Percentiles rank a stretch among this genome's conserved stretches.
Conservation (phyloP, 2,888 invertebrate genomes). For the Gandaritis pyraliata region DNA sequence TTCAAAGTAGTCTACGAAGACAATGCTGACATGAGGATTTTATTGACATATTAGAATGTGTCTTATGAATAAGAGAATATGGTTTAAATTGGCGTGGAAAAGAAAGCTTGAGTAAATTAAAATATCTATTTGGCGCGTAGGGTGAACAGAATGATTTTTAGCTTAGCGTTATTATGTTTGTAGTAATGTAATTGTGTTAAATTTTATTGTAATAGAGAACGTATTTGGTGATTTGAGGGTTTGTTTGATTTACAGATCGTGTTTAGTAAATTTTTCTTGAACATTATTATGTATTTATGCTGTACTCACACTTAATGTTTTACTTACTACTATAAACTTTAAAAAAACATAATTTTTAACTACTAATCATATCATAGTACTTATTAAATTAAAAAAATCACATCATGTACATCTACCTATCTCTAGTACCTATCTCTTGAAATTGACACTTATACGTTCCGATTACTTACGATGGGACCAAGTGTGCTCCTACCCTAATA, state of each 20-base stretch:
- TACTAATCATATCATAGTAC: too few relatives aligned
- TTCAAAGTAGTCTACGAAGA: constrained; percentile 3
- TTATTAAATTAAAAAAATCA: too few relatives aligned
- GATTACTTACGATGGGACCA: too few relatives aligned
- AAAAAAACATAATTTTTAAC: too few relatives aligned
- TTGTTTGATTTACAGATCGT: constrained; percentile 43
- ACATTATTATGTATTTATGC: too few relatives aligned
- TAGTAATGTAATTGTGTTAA: constrained; percentile 65
- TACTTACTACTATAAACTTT: background rate
- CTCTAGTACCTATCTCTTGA: too few relatives aligned
- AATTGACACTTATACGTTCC: too few relatives aligned
- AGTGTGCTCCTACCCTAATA: too few relatives aligned
- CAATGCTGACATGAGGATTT: constrained; percentile 39
- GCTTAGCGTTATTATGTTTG: constrained; percentile 61
- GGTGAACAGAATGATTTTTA: constrained; percentile 45
- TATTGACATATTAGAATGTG: background rate
- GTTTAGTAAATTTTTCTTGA: too few relatives aligned
- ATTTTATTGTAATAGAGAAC: constrained; percentile 66
- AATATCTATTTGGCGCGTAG: constrained; percentile 59
- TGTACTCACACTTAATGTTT: background rate
- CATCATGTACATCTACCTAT: too few relatives aligned
- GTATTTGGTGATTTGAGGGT: constrained; percentile 61
- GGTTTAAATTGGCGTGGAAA: constrained; percentile 39
- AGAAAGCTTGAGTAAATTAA: constrained; percentile 63
- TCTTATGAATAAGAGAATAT: constrained; percentile 36